These are phyloP conservation scores for Tolypeutes matacus DNA, from an alignment of 2,797 vertebrate genomes.

Conservation along the genomic window DNA sequence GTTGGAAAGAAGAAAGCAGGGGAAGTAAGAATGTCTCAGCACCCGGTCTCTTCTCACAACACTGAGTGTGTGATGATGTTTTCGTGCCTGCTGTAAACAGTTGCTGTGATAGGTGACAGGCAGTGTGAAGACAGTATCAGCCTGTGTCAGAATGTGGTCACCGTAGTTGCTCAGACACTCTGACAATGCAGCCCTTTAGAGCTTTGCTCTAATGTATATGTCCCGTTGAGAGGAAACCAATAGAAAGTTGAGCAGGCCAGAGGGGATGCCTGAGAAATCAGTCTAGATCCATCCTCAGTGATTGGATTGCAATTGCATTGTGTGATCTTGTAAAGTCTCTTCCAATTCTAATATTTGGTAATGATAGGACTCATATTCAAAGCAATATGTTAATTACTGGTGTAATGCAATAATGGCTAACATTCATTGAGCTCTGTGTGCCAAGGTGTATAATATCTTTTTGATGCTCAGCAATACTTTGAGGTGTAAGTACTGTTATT, in stretches of 20 bases:
- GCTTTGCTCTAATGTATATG: background rate
- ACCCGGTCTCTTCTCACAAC: background rate
- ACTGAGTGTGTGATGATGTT: too few relatives aligned
- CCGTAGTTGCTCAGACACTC: background rate
- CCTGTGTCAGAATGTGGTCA: background rate
- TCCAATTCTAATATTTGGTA: background rate
- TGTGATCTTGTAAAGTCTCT: background rate
- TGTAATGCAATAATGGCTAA: background rate
- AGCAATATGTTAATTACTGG: background rate
- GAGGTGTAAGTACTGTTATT: background rate
- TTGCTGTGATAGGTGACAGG: background rate
- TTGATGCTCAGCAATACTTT: constrained; percentile 12
- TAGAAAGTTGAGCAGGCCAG: background rate
- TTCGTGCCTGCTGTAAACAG: background rate
- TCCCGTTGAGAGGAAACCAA: background rate
- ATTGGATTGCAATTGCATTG: background rate
- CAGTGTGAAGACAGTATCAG: background rate
- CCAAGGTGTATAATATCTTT: background rate
- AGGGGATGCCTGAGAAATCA: background rate
- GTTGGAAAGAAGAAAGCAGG: background rate
- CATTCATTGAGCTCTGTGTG: background rate
- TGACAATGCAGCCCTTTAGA: background rate
- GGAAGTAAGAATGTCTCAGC: background rate
- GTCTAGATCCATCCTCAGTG: background rate
- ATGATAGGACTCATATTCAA: background rate